Evolutionary conservation across 2,113 vertebrate species (phyloP), one percentile per base, ranked within the genome.

Genomic region (Charadrius vociferus): DNA sequence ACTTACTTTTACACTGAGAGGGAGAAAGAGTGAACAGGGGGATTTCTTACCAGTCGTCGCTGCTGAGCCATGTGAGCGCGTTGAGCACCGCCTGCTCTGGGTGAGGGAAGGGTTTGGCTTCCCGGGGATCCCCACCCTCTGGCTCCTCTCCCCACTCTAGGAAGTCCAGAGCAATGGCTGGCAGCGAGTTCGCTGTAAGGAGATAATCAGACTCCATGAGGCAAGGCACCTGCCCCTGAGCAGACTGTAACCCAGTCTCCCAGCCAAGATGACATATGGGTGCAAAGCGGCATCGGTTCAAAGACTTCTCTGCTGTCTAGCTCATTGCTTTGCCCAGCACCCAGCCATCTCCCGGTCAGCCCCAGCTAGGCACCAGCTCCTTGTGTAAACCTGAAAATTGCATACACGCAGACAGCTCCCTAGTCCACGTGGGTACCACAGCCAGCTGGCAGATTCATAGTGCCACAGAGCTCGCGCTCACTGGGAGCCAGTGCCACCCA

Each of bases 1-100:
- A 41, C 4, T 39, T 37, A 32, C 14, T 7, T 61, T 50, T 45
- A 49, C 7, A 34, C 12, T 36, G 4, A 75, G 29, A 34, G 34
- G 6, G 22, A 49, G 21, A 32, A 66, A 58, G 34, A 56, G 11
- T 7, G 32, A 52, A 34, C 14, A 13, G 17, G 29, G 50, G 16
- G 8, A 11, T 37, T 23, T 53, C 98, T 98, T 95, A 98, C 98
- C 98, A 98, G 87, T 98, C 94, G 1, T 77, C 83, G 8, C 95
- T 97, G 63, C 70, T 73, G 14, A 98, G 94, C 70, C 93, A 90
- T 23, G 79, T 65, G 3, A 98, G 94, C 4, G 93, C 95, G 1
- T 95, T 81, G 3, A 88, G 66, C 93, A 98, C 29, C 7, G 17
- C 96, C 39, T 98, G 92, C 70, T 98, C 95, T 3, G 98, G 96